Conservation (phyloP, 2,113 vertebrate genomes). For the Solea solea region DNA sequence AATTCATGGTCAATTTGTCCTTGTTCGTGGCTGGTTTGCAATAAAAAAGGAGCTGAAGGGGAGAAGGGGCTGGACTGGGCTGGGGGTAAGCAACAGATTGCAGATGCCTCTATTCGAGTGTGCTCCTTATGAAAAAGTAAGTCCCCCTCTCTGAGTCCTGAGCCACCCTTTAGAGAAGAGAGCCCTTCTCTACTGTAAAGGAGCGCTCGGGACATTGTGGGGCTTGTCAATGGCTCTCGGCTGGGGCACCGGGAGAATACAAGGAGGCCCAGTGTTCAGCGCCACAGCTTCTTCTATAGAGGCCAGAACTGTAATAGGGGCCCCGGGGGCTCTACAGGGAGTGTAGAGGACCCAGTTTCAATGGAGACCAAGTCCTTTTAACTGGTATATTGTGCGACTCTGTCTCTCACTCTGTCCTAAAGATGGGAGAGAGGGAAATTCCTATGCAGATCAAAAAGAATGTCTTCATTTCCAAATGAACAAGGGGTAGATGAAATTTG, state of each 20-base stretch:
- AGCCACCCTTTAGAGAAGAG: slow-evolving; percentile 75
- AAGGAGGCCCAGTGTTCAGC: slow-evolving; percentile 80
- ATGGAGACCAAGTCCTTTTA: slow-evolving; percentile 71
- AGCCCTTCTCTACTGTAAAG: slow-evolving; percentile 81
- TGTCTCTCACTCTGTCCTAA: slow-evolving; percentile 56
- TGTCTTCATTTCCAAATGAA: slow-evolving; percentile 74
- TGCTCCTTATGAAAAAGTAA: slow-evolving; percentile 65
- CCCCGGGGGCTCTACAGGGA: slow-evolving; percentile 68
- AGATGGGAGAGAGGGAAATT: slow-evolving; percentile 73
- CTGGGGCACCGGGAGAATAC: slow-evolving; percentile 69
- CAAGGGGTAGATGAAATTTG: slow-evolving; percentile 43
- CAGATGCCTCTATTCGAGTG: slow-evolving; percentile 78
- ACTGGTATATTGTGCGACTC: slow-evolving; percentile 69
- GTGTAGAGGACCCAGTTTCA: slow-evolving; percentile 74
- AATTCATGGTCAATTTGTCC: slow-evolving; percentile 80
- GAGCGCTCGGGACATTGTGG: slow-evolving; percentile 75
- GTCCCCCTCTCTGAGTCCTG: slow-evolving; percentile 60
- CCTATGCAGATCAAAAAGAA: slow-evolving; percentile 77
- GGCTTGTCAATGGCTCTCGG: slow-evolving; percentile 76
- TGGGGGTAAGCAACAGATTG: slow-evolving; percentile 75
- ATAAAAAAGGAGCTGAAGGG: slow-evolving; percentile 68
- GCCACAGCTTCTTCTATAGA: slow-evolving; percentile 68
- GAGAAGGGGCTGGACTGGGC: slow-evolving; percentile 56
- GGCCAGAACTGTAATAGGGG: slow-evolving; percentile 67
- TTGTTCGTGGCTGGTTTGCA: slow-evolving; percentile 69